These are phyloP conservation scores for Pristionchus entomophagus DNA, from an alignment of 2,888 invertebrate species.

Conservation along the genomic window DNA sequence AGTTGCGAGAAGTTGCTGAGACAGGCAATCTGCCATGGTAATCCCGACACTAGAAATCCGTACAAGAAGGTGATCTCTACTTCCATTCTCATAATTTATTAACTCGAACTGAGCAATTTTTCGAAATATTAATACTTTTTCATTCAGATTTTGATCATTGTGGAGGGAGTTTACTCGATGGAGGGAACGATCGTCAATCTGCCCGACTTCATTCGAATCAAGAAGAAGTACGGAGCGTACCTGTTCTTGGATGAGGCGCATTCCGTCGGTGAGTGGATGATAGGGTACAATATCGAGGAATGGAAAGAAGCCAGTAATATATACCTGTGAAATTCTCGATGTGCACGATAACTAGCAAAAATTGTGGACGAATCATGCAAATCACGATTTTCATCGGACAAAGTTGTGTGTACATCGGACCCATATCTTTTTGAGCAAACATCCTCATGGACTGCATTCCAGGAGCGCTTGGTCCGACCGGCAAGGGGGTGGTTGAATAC, in stretches of 20 bases:
- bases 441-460: too few species aligned
- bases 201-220: conserved; percentile 89
- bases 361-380: too few species aligned
- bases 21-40: conserved; percentile 85
- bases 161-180: conserved; percentile 81
- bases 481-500: conserved; percentile 91
- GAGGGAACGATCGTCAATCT: conserved; percentile 94
- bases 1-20: conserved; percentile 87
- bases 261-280: conserved; percentile 84
- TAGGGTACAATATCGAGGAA: too few species aligned
- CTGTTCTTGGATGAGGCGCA: conserved; percentile 98
- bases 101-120: conserved; percentile 43
- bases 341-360: too few species aligned
- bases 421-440: too few species aligned
- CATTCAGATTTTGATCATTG: conserved; percentile 83
- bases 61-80: conserved; percentile 81
- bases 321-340: too few species aligned
- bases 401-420: too few species aligned
- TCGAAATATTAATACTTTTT: neutral
- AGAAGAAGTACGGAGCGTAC: conserved; percentile 94
- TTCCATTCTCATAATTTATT: neutral
- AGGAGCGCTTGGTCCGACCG: conserved; percentile 87
- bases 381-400: too few species aligned
- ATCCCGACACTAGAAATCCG: conserved; percentile 83
- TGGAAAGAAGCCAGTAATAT: neutral